A percentile compares a stretch with the other conserved stretches of the same genome.
phyloP scores from a whole-genome alignment of 1,140 invertebrate species.

The Anthonomus grandis region DNA sequence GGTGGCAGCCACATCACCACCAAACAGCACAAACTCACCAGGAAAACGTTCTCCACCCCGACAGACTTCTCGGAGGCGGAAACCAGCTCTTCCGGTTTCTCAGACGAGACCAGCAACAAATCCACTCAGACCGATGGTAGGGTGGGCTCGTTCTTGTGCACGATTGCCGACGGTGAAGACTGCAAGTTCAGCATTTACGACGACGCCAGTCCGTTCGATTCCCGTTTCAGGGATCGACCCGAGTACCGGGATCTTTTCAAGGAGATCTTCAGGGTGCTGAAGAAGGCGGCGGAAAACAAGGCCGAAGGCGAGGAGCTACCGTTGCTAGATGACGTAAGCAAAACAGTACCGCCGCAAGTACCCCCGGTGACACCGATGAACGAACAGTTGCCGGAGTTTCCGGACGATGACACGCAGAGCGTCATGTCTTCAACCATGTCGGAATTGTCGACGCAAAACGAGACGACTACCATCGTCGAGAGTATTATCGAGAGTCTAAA shows the following conservation, averaged over 20 bases:
- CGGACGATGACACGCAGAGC: constrained; percentile 67
- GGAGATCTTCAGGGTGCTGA: constrained; percentile 86
- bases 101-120: constrained; percentile 79
- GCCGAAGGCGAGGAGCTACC: constrained; percentile 61
- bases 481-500: constrained; percentile 46
- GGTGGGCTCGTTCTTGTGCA: constrained; percentile 73
- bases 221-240: constrained; percentile 74
- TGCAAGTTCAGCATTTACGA: constrained; percentile 82
- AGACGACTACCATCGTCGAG: constrained; percentile 52
- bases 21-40: constrained; percentile 47
- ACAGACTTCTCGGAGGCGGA: constrained; percentile 80
- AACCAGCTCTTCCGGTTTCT: constrained; percentile 78
- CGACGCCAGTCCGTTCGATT: constrained; percentile 74
- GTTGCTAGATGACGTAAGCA: constrained; percentile 57
- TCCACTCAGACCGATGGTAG: constrained; percentile 74
- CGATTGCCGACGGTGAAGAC: constrained; percentile 77
- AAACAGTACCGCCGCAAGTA: constrained; percentile 47
- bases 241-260: constrained; percentile 87
- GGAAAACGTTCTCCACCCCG: constrained; percentile 64
- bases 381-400: constrained; percentile 59
- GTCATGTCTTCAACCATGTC: constrained; percentile 69
- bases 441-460: constrained; percentile 61
- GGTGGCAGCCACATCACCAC: constrained; percentile 39
- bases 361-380: constrained; percentile 58
- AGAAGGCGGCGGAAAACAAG: constrained; percentile 76